Percentiles rank a stretch among this genome's conserved stretches.
Evolutionary conservation across 2,797 vertebrate species (phyloP).

Genomic region (Anableps anableps): DNA sequence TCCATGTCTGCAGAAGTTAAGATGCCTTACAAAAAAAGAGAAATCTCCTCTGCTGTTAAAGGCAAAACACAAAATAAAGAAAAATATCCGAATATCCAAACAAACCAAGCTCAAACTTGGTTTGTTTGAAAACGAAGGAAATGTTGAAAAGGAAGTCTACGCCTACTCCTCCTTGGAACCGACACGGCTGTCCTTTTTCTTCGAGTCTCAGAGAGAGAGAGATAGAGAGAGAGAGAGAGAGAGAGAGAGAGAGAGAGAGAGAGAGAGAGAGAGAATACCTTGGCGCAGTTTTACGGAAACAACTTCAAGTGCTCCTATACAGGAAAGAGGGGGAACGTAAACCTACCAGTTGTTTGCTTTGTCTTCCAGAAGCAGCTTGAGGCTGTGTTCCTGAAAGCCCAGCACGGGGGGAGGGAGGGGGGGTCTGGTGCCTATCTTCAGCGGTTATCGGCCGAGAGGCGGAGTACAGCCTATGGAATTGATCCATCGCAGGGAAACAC

Average conservation of each 20-base stretch:
- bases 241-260: slow-evolving; percentile 2
- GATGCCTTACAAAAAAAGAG: neutral
- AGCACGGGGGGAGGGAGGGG: too few species aligned
- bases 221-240: slow-evolving; percentile 6
- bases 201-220: slow-evolving; percentile 30
- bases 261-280: slow-evolving; percentile 17
- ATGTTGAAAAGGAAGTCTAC: slow-evolving; percentile 73
- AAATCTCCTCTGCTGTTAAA: slow-evolving; percentile 6
- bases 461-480: too few species aligned
- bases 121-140: slow-evolving; percentile 64
- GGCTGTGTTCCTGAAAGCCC: slow-evolving; percentile 9
- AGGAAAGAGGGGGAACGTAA: neutral
- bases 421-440: too few species aligned
- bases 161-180: slow-evolving; percentile 68
- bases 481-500: too few species aligned
- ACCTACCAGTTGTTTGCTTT: slow-evolving; percentile 43
- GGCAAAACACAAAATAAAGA: neutral
- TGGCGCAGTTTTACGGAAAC: slow-evolving; percentile 60
- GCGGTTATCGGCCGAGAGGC: too few species aligned
- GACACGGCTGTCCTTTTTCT: slow-evolving; percentile 56
- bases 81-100: slow-evolving; percentile 3
- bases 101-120: slow-evolving; percentile 28
- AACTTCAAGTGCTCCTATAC: slow-evolving; percentile 9
- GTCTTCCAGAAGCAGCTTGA: slow-evolving; percentile 58
- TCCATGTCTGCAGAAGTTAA: slow-evolving; percentile 64